Evolutionary conservation across 2,888 invertebrate genomes (phyloP), one percentile per base, ranked within the genome.

Genomic region (Pemphredon lugubris): DNA sequence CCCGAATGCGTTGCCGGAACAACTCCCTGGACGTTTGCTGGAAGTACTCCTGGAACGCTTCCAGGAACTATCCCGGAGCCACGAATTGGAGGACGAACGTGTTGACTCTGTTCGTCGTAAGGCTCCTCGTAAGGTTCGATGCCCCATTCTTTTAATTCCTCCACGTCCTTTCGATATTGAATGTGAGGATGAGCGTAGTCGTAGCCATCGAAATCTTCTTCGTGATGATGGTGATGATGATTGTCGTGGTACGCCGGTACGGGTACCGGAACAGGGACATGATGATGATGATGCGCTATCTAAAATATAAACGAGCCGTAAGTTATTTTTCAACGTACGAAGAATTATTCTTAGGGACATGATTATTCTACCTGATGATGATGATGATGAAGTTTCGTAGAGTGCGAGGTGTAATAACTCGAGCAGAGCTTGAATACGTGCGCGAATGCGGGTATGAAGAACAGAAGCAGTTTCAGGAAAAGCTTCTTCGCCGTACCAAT

Each of bases 351-450:
- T 32, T 11, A 21, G 18, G 20, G 20, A n/a, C n/a, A n/a, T n/a
- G 16, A 48, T 40, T 11, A n/a, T 23, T 9, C 42, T 86, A 90
- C 90, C 89, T 90, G 86, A 87, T 96, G 96, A 84, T 95, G 95
- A 84, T 96, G 96, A 82, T 96, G 96, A 87, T 96, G 96, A 83
- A 92, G 94, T 85, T 96, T 95, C 44, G 95, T 94, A 13, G 93
- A 92, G 81, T 94, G 94, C 83, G 93, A 92, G 81, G 94, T 93
- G 77, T 95, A 95, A 84, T 96, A 96, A 91, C 94, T 95, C 3
- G 95, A 95, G 89, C 96, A 96, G 13, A 96, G 91, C 88, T 96
- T 96, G 91, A 96, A 96, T 69, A 96, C 92, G 87, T 96, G 95
- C 59, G 95, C 93, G 70, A 96, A 89, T 0, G 95, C 95, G 0